Evolutionary conservation across 2,797 vertebrate species (phyloP).

Genomic region (Semotilus atromaculatus): DNA sequence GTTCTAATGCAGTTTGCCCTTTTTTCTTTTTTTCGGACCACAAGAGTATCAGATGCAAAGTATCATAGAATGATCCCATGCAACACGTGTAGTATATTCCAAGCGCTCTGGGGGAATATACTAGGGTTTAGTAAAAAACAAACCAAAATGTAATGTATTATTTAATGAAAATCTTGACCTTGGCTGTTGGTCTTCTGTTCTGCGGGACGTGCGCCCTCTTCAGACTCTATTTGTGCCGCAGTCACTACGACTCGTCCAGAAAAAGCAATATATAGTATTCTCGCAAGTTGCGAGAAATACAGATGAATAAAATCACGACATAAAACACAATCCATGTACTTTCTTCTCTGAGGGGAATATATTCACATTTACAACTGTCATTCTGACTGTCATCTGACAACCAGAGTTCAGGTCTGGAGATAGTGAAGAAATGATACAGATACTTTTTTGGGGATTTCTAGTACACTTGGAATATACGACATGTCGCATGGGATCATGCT

Average conservation of each 20-base stretch:
- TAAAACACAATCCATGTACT: background rate
- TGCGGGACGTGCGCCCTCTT: too few species aligned
- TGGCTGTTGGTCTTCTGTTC: background rate
- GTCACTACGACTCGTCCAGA: too few species aligned
- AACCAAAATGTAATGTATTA: background rate
- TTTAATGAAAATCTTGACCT: background rate
- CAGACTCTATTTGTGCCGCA: too few species aligned
- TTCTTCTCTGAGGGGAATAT: background rate
- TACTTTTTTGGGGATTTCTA: background rate
- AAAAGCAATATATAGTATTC: too few species aligned
- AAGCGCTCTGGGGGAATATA: background rate
- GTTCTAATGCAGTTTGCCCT: too few species aligned
- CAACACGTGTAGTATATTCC: background rate
- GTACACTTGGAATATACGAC: background rate
- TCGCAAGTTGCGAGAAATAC: background rate
- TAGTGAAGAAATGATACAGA: background rate
- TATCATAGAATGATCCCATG: background rate
- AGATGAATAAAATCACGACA: background rate
- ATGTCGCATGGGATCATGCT: background rate
- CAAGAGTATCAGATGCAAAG: background rate
- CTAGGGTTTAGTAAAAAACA: background rate
- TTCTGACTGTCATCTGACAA: background rate
- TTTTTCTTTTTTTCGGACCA: too few species aligned
- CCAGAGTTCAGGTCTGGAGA: background rate
- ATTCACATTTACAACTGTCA: background rate